Percentiles rank a stretch among this genome's conserved stretches.
Conservation (phyloP, 1,140 invertebrate species). For the Tetramorium parvispinum region DNA sequence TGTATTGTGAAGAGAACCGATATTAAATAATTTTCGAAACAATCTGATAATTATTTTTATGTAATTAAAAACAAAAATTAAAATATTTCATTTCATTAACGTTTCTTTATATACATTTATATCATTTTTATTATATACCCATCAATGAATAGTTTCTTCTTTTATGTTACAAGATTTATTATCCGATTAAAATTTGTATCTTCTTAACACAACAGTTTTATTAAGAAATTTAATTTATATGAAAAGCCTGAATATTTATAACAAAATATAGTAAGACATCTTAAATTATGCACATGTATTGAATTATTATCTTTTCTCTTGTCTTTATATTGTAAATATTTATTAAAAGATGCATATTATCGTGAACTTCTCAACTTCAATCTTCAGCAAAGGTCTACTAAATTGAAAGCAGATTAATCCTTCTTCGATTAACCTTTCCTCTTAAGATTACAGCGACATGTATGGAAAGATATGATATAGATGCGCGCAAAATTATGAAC, state of each 20-base stretch:
- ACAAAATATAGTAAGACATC: not conserved
- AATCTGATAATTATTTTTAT: not conserved
- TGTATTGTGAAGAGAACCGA: not conserved
- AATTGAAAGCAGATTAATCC: slow-evolving; percentile 3
- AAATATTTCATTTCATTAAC: not conserved
- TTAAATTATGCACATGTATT: not conserved
- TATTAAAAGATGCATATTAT: not conserved
- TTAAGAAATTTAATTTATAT: not conserved
- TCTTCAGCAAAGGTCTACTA: not conserved
- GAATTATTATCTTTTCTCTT: not conserved
- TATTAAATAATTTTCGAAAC: slow-evolving; percentile 3
- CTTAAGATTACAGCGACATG: not conserved
- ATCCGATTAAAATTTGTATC: not conserved
- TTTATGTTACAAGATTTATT: not conserved
- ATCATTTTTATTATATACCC: not conserved
- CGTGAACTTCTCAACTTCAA: slow-evolving; percentile 2
- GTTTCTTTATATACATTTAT: not conserved
- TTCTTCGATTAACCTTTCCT: not conserved
- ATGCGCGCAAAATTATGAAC: not conserved
- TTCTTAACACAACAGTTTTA: not conserved
- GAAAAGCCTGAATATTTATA: not conserved
- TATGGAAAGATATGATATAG: not conserved
- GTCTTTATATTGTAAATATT: not conserved
- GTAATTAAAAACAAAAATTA: slow-evolving; percentile 13
- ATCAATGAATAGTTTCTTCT: not conserved